Percentiles rank a stretch among this genome's conserved stretches.
phyloP scores from a whole-genome alignment of 1,140 invertebrate species.

The Drosophila bocqueti region DNA sequence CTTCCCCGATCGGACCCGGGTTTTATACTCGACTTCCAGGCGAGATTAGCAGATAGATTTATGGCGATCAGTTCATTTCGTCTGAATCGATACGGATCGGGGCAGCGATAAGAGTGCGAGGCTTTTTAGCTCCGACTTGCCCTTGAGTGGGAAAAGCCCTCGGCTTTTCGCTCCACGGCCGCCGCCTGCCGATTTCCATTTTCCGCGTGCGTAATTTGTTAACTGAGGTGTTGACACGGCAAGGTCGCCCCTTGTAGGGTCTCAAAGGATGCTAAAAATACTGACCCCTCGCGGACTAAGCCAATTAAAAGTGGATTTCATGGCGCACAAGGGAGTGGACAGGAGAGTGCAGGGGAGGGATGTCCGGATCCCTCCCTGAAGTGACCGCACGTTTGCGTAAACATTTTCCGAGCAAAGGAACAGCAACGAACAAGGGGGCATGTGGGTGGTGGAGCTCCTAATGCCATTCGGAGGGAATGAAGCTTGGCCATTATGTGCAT shows the following conservation, averaged over 20 bases:
- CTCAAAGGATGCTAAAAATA: constrained; percentile 72
- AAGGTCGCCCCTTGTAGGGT: constrained; percentile 12
- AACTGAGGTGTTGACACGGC: constrained; percentile 53
- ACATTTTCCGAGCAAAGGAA: constrained; percentile 50
- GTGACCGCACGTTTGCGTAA: constrained; percentile 55
- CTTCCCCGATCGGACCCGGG: background rate
- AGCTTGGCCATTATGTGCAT: constrained; percentile 39
- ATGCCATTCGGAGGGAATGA: constrained; percentile 51
- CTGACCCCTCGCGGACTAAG: constrained; percentile 38
- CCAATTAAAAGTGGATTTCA: constrained; percentile 79
- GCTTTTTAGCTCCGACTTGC: background rate
- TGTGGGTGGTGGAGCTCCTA: constrained; percentile 24
- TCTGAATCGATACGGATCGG: constrained; percentile 27
- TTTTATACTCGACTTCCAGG: constrained; percentile 47
- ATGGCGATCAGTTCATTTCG: constrained; percentile 48
- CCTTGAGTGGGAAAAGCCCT: constrained; percentile 29
- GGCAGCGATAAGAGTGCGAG: constrained; percentile 24
- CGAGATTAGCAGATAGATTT: constrained; percentile 65
- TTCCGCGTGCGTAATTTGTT: constrained; percentile 38
- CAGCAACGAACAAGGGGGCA: constrained; percentile 12
- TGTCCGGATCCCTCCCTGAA: background rate
- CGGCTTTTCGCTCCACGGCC: background rate
- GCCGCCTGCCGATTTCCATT: background rate
- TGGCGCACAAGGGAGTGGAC: constrained; percentile 18
- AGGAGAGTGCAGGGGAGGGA: background rate